A percentile compares a stretch with the other conserved stretches of the same genome.
phyloP scores from a whole-genome alignment of 2,113 vertebrate species.

The Sapayoa aenigma region DNA sequence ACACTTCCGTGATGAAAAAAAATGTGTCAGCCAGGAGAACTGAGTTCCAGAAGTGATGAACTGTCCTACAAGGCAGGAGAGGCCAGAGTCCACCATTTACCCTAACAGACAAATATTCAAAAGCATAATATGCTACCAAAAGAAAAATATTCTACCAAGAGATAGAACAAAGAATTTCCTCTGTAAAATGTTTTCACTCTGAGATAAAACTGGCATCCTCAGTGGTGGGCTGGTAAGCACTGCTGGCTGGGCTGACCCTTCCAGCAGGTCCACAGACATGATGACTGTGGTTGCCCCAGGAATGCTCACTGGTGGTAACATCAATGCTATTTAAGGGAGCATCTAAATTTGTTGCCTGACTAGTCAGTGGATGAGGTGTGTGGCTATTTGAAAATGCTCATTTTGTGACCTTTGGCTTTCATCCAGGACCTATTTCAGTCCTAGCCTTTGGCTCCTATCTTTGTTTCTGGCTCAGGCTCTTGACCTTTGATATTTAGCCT shows the following conservation, averaged over 20 bases:
- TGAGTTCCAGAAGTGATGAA: background rate
- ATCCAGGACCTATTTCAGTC: background rate
- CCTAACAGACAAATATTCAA: background rate
- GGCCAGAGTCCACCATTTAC: background rate
- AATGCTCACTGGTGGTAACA: background rate
- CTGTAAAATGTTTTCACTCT: background rate
- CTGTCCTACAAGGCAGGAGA: background rate
- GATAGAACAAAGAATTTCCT: background rate
- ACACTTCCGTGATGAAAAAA: background rate
- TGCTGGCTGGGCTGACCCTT: background rate
- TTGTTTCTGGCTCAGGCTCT: background rate
- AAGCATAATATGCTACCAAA: background rate
- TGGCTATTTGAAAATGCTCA: background rate
- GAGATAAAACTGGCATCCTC: background rate
- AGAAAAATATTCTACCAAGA: background rate
- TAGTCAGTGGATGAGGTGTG: background rate
- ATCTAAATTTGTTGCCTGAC: background rate
- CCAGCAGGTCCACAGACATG: background rate
- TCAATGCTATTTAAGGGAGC: background rate
- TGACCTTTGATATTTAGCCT: conserved; percentile 5
- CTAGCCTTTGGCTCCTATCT: background rate
- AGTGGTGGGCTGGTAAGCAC: background rate
- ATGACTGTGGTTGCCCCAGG: background rate
- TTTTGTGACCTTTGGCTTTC: background rate
- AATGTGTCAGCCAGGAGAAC: background rate